Base-by-base conservation (phyloP, 2,797 vertebrate species). In the Chelonia mydas region DNA sequence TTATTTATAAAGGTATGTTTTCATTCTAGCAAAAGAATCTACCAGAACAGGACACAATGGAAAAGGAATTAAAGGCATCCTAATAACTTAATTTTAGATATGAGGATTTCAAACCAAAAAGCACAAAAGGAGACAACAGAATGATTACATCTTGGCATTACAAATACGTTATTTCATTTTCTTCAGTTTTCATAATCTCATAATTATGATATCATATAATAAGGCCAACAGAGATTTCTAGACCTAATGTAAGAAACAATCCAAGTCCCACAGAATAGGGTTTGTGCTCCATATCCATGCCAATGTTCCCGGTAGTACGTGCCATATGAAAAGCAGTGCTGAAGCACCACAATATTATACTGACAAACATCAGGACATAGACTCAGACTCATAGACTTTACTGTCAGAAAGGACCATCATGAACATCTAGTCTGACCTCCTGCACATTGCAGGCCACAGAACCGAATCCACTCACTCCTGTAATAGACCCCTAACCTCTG, bases 1-100 rank as follows among this genome's bases (percentile, higher is more conserved):
- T 72, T 53, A 54, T 80, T 92, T 91, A 89, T 12, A 15, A 92
- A 89, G 68, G 84, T 4, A 86, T 92, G 31, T 87, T 90, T 76
- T 51, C 51, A 25, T 57, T 78, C 74, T 87, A 57, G 50, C 1
- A 28, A 45, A 91, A 74, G 87, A 90, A 37, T 0, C 3, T 37
- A 74, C 41, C 61, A 53, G 55, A 92, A 61, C 28, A 55, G 4
- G 13, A 50, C 84, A 57, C 50, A 90, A 79, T 57, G 78, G 37
- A 78, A 2, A 61, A 1, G 5, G 31, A 37, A 68, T 12, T 19
- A 59, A 81, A 79, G 88, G 68, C 12, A 41, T 45, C 31, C 21
- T 23, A 68, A 45, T 8, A 5, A 33, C n/a, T 72, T 81, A n/a
- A n/a, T 31, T 85, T 28, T 28, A 74, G 57, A 87, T 41, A 19